phyloP scores from a whole-genome alignment of 2,113 vertebrate genomes.

The Ranitomeya variabilis region DNA sequence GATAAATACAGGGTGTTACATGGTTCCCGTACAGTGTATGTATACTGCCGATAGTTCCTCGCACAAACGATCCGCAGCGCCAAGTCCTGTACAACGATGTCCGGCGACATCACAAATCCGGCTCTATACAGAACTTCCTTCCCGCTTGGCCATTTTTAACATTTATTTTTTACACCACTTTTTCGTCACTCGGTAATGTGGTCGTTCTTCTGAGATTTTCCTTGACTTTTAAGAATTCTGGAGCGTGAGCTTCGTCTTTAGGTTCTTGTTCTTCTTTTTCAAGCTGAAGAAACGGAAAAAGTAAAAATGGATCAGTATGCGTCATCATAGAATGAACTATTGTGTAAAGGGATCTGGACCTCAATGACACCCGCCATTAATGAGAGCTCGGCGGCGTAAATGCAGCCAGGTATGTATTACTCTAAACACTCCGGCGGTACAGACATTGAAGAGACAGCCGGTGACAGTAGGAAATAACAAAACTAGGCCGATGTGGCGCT shows the following conservation, averaged over 20 bases:
- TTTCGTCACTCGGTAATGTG: constrained; percentile 70
- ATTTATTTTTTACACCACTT: constrained; percentile 79
- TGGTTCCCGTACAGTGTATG: constrained; percentile 11
- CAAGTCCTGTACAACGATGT: constrained; percentile 61
- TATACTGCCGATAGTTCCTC: constrained; percentile 58
- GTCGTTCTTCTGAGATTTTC: constrained; percentile 90
- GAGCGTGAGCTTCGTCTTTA: constrained; percentile 78
- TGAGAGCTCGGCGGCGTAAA: too few relatives aligned
- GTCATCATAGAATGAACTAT: too few relatives aligned
- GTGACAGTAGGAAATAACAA: too few relatives aligned
- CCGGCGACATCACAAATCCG: constrained; percentile 48
- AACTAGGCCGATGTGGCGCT: too few relatives aligned
- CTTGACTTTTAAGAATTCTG: constrained; percentile 93
- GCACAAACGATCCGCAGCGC: constrained; percentile 54
- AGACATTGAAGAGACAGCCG: too few relatives aligned
- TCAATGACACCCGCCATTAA: too few relatives aligned
- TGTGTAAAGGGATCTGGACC: too few relatives aligned
- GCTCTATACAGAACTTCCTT: background rate
- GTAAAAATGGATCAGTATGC: background rate
- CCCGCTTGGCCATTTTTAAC: constrained; percentile 65
- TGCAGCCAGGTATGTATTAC: too few relatives aligned
- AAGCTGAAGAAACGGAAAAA: constrained; percentile 72
- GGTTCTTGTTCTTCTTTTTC: constrained; percentile 78
- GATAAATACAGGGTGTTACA: constrained; percentile 6
- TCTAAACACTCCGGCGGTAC: too few relatives aligned